These are phyloP conservation scores for Nymphalis c-album DNA, from an alignment of 2,888 invertebrate genomes.

Conservation along the genomic window DNA sequence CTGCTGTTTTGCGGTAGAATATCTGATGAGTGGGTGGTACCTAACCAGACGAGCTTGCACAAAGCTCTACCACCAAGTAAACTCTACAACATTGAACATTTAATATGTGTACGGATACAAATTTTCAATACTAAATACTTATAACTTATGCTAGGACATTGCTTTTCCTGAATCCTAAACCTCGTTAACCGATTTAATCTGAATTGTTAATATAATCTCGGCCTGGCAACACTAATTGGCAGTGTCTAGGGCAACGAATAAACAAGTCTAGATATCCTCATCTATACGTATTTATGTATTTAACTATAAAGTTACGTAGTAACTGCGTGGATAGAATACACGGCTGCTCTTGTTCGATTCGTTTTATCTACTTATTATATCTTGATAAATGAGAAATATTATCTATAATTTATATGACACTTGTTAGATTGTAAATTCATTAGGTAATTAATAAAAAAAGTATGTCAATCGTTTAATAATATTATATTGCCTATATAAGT, in stretches of 20 bases:
- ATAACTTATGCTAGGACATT: slow-evolving; percentile 16
- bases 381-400: slow-evolving; percentile 6
- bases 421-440: background rate
- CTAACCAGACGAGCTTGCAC: no score
- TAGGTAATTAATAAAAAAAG: background rate
- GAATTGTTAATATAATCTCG: slow-evolving; percentile 68
- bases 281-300: slow-evolving; percentile 55
- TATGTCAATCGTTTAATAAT: background rate
- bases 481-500: no score
- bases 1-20: no score
- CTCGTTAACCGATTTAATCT: slow-evolving; percentile 61
- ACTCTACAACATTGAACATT: background rate
- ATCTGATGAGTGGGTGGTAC: no score
- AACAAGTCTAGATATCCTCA: slow-evolving; percentile 42
- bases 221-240: slow-evolving; percentile 67
- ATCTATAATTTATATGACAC: slow-evolving; percentile 3
- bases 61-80: no score
- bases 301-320: slow-evolving; percentile 38
- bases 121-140: slow-evolving; percentile 14
- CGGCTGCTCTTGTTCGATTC: slow-evolving; percentile 2
- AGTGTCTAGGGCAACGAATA: slow-evolving; percentile 49
- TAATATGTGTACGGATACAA: slow-evolving; percentile 14
- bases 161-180: slow-evolving; percentile 33
- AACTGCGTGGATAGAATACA: background rate
- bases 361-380: slow-evolving; percentile 6